Evolutionary conservation across 2,113 vertebrate genomes (phyloP).

Genomic region (Charadrius vociferus): DNA sequence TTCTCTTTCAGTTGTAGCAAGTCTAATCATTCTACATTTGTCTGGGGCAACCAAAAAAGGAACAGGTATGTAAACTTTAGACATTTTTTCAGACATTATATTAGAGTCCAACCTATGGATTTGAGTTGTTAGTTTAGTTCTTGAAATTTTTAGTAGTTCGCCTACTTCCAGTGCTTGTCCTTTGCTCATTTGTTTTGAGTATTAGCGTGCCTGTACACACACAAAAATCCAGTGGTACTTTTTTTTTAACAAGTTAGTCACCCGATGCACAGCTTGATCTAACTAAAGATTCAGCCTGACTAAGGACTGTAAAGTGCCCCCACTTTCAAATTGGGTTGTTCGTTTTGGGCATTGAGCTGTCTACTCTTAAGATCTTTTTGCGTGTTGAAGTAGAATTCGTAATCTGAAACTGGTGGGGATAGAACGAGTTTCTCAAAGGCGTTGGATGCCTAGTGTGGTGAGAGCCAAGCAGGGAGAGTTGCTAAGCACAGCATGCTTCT

Average conservation of each 20-base stretch:
- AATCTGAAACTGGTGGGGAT: background rate
- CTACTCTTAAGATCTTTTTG: background rate
- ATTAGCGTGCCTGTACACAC: background rate
- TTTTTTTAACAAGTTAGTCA: conserved; percentile 26
- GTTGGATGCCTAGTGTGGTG: background rate
- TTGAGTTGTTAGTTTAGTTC: background rate
- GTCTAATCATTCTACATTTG: conserved; percentile 96
- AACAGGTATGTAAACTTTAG: conserved; percentile 84
- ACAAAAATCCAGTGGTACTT: background rate
- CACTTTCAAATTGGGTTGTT: background rate
- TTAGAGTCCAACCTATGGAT: background rate
- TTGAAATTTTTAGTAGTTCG: background rate
- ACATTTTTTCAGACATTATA: background rate
- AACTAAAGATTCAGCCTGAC: background rate
- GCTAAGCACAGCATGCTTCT: background rate
- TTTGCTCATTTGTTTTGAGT: background rate
- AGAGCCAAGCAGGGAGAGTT: background rate
- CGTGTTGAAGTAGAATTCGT: background rate
- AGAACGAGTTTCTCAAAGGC: background rate
- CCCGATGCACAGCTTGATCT: background rate
- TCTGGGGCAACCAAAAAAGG: conserved; percentile 96
- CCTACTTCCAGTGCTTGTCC: background rate
- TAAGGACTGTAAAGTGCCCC: background rate
- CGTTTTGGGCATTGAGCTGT: background rate
- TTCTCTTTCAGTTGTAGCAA: conserved; percentile 93